phyloP scores from a whole-genome alignment of 2,888 invertebrate genomes.

The Melanophora roralis region DNA sequence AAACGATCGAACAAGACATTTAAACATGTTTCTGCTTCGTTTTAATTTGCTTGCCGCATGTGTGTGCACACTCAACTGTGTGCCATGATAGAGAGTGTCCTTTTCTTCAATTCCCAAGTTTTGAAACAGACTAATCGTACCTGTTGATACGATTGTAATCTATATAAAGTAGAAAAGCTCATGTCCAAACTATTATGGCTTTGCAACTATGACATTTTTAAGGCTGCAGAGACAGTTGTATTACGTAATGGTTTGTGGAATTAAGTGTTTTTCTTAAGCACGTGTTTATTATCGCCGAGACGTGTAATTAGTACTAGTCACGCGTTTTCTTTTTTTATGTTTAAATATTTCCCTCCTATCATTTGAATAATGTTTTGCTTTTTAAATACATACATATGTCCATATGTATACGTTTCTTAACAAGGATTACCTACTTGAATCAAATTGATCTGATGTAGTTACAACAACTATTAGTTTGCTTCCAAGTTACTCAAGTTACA shows the following conservation, averaged over 20 bases:
- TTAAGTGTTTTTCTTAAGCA: conserved; percentile 48
- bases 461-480: conserved; percentile 60
- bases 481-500: conserved; percentile 75
- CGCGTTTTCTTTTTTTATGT: conserved; percentile 61
- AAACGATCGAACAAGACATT: background rate
- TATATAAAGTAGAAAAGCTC: conserved; percentile 68
- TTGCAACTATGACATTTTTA: conserved; percentile 47
- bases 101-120: conserved; percentile 15
- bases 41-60: conserved; percentile 6
- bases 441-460: conserved; percentile 23
- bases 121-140: conserved; percentile 41
- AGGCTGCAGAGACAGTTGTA: conserved; percentile 19
- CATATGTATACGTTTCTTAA: background rate
- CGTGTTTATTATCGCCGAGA: conserved; percentile 59
- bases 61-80: conserved; percentile 13
- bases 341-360: background rate
- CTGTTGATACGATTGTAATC: conserved; percentile 70
- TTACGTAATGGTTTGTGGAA: conserved; percentile 34
- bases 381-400: too few relatives aligned
- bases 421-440: background rate
- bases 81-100: conserved; percentile 1
- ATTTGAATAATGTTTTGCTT: background rate
- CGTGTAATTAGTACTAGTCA: conserved; percentile 74
- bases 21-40: background rate
- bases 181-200: conserved; percentile 31